Evolutionary conservation across 2,113 vertebrate species (phyloP).

Genomic region (Indri indri): DNA sequence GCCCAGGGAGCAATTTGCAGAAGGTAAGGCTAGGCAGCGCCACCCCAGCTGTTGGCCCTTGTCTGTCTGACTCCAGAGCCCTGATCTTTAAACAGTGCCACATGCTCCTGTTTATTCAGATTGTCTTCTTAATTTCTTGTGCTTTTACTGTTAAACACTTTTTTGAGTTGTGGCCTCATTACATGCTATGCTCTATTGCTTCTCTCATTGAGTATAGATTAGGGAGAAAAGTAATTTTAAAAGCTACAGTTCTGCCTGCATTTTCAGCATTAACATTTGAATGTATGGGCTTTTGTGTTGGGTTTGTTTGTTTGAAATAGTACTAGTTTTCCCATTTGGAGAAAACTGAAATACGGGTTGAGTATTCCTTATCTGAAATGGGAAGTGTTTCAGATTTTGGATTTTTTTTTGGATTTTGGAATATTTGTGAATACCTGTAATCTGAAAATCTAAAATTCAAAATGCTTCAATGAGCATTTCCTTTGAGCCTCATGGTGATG

Average conservation of each 20-base stretch:
- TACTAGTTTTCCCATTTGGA: neutral
- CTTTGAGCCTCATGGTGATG: neutral
- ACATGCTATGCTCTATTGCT: neutral
- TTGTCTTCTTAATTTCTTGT: neutral
- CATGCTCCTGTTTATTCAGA: neutral
- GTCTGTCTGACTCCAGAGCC: neutral
- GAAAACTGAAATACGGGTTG: neutral
- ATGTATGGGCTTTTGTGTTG: neutral
- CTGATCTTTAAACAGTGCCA: rapidly evolving
- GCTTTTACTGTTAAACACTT: too few relatives aligned
- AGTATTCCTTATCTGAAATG: neutral
- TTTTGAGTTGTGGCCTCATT: neutral
- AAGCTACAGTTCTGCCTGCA: rapidly evolving
- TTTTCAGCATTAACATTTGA: neutral
- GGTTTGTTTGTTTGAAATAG: neutral
- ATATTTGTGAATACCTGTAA: neutral
- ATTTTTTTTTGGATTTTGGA: neutral
- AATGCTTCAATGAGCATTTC: neutral
- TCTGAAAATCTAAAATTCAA: neutral
- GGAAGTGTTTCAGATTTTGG: neutral
- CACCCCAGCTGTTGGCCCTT: neutral
- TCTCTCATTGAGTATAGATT: neutral
- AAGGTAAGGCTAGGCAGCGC: neutral
- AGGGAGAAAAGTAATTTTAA: neutral
- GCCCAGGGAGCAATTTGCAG: neutral